A percentile compares a stretch with the other conserved stretches of the same genome.
Conservation (phyloP, 2,797 vertebrate genomes). For the Eleutherodactylus coqui region DNA sequence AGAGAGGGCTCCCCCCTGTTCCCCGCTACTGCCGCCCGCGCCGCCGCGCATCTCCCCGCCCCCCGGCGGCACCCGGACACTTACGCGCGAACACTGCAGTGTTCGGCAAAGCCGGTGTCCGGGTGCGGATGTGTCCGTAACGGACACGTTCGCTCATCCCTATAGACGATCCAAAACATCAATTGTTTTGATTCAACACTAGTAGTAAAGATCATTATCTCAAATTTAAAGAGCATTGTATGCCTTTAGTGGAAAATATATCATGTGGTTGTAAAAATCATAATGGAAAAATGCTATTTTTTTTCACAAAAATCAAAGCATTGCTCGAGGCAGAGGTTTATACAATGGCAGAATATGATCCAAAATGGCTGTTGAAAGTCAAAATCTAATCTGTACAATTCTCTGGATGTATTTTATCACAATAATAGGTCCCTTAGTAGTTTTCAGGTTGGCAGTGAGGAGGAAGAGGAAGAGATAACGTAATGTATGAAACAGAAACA, state of each 20-base stretch:
- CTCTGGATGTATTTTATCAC: constrained; percentile 45
- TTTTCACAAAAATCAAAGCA: constrained; percentile 40
- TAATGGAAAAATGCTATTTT: constrained; percentile 1
- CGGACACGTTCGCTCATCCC: no score
- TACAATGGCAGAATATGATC: constrained; percentile 31
- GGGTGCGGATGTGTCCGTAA: no score
- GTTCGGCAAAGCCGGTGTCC: no score
- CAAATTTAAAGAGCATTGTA: constrained; percentile 20
- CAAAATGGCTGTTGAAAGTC: constrained; percentile 39
- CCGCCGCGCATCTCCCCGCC: no score
- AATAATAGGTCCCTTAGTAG: constrained; percentile 42
- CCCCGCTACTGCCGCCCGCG: no score
- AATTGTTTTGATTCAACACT: constrained; percentile 1
- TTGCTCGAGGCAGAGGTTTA: constrained; percentile 34
- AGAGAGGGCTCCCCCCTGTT: no score
- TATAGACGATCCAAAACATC: background rate
- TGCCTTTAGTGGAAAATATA: constrained; percentile 34
- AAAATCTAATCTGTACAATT: constrained; percentile 44
- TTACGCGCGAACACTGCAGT: no score
- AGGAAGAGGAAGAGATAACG: constrained; percentile 32
- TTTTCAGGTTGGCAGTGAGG: background rate
- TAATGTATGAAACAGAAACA: constrained; percentile 51
- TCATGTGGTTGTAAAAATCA: constrained; percentile 36
- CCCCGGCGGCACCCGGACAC: no score
- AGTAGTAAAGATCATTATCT: constrained; percentile 32